Evolutionary conservation across 2,888 invertebrate genomes (phyloP), one percentile per base, ranked within the genome.

Genomic region (Unio delphinus): DNA sequence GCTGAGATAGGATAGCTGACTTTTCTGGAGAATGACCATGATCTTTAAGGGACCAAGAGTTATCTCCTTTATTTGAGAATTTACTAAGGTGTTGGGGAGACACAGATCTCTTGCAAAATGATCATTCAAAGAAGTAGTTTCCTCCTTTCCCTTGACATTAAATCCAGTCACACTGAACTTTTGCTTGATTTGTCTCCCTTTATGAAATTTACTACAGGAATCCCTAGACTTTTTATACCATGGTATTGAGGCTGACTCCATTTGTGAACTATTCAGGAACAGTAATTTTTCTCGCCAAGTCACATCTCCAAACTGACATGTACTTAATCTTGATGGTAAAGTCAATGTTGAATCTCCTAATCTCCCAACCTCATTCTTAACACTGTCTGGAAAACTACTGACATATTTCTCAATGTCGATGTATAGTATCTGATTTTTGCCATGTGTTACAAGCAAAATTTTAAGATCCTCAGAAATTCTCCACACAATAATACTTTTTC

Each of bases 281-380:
- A 72, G 30, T 15, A 83, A 69, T 63, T 76, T 79, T 54, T 74
- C 75, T 62, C 75, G 73, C 81, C 83, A 83, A 26, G 72, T 61
- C 20, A 61, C 55, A 66, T 83, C 81, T 6, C 81, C 80, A 70
- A 74, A 73, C 26, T 79, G 73, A 69, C 75, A 72, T 17, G 79
- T 82, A 45, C 45, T 45, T 45, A 45, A 45, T 45, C 45, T 45
- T 45, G n/a, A 64, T 61, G 11, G 61, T 56, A 57, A 61, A 61
- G 23, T 55, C 58, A 54, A 23, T 62, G 7, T 62, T 34, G 28
- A 55, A 67, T 11, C 45, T 45, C 45, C 45, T 45, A 45, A 45
- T 45, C 45, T 45, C 45, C 3, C 45, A 45, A 11, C 15, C 45
- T 45, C 45, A 11, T 45, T 45, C 11, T 45, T 45, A 15, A 45